Evolutionary conservation across 2,888 invertebrate species (phyloP), one percentile per base, ranked within the genome.

Genomic region (Spodoptera picta): DNA sequence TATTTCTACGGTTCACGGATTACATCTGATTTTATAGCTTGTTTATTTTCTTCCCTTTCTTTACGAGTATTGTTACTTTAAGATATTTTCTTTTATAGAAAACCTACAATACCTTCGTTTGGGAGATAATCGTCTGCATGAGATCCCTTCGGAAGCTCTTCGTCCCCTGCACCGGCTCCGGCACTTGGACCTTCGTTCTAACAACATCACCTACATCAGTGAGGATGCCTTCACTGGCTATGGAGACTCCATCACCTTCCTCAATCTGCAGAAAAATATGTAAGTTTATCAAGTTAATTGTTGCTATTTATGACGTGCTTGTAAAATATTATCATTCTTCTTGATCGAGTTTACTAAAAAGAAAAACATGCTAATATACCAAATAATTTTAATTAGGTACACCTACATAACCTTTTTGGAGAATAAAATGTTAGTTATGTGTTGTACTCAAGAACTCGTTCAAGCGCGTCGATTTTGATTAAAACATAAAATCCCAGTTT

Each of bases 211-310:
- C 19, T 95, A 95, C 66, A 96, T 98, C 58, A 95, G 96, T 36
- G 98, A 98, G 79, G 98, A 98, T 83, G 98, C 98, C 2, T 98
- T 98, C 88, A 96, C 97, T 7, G 97, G 98, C 52, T 98, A 97
- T 83, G 98, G 98, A 27, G 98, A 98, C 88, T 98, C 98, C 36
- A 97, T 98, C 74, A 98, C 98, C n/a, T 98, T 98, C 92, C 96
- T 98, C 36, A 98, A 98, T 88, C 93, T 98, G 73, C 98, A 98
- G 85, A 98, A 98, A 90, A 98, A 98, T 89, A 97, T 97, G 98
- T 98, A 95, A 97, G 96, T 86, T 42, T 11, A 2, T 50, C 57
- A 27, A 12, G 11, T 4, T 5, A 19, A 50, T 4, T 23, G 0
- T 36, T 10, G 10, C 0, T 9, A 9, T 2, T 19, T 2, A 19